These are phyloP conservation scores for Lacanobia oleracea DNA, from an alignment of 2,888 invertebrate genomes.

Conservation along the genomic window DNA sequence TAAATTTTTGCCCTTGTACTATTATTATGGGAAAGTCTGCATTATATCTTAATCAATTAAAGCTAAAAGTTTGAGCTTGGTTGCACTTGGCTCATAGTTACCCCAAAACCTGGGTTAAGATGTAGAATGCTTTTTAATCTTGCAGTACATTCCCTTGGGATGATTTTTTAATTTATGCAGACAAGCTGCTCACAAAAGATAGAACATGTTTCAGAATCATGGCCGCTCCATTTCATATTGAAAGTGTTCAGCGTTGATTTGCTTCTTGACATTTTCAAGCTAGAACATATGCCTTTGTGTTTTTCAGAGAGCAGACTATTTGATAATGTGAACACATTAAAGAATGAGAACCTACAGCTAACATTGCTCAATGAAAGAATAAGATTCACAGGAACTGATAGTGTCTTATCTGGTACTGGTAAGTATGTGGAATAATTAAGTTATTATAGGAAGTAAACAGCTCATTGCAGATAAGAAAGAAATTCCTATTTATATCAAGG, in stretches of 20 bases:
- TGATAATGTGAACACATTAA: constrained; percentile 95
- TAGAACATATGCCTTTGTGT: constrained; percentile 43
- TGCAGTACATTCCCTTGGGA: neutral
- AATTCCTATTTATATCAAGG: constrained; percentile 14
- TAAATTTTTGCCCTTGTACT: too few relatives aligned
- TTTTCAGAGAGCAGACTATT: constrained; percentile 96
- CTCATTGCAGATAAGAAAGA: constrained; percentile 28
- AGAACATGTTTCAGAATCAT: too few relatives aligned
- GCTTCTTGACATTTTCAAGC: too few relatives aligned
- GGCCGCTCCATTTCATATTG: neutral
- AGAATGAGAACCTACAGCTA: constrained; percentile 95
- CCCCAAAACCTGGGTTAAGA: too few relatives aligned
- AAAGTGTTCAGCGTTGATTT: neutral
- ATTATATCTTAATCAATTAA: neutral
- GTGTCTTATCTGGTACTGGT: constrained; percentile 79
- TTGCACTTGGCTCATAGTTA: neutral
- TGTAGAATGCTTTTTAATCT: neutral
- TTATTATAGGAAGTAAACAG: neutral
- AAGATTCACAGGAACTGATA: constrained; percentile 90
- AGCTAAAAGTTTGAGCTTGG: neutral
- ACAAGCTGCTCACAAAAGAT: neutral
- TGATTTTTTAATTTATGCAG: neutral
- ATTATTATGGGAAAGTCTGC: neutral
- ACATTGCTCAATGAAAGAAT: constrained; percentile 96
- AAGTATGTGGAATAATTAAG: constrained; percentile 38